phyloP scores from a whole-genome alignment of 1,140 invertebrate genomes.

The Goniozus legneri region DNA sequence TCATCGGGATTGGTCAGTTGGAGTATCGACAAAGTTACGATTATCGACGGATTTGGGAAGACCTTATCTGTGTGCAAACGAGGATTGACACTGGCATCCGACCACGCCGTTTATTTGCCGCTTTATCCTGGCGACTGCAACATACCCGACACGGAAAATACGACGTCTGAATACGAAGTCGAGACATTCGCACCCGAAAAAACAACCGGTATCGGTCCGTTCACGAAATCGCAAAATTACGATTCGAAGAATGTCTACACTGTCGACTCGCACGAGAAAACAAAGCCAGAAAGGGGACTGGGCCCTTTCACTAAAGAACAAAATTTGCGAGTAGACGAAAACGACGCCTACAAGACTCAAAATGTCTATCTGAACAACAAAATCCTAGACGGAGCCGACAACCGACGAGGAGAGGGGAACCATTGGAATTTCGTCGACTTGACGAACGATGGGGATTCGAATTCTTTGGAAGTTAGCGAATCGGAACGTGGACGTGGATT shows the following conservation, averaged over 20 bases:
- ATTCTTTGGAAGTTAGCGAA: conserved; percentile 31
- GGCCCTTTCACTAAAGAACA: conserved; percentile 47
- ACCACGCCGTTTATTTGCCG: conserved; percentile 65
- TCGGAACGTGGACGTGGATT: conserved; percentile 35
- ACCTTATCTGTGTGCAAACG: conserved; percentile 77
- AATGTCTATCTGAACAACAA: background rate
- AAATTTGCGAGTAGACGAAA: conserved; percentile 23
- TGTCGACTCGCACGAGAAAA: conserved; percentile 19
- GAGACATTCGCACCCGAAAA: conserved; percentile 13
- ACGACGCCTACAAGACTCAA: conserved; percentile 2
- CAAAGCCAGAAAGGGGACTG: conserved; percentile 28
- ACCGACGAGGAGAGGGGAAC: conserved; percentile 40
- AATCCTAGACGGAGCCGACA: conserved; percentile 14
- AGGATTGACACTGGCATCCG: conserved; percentile 71
- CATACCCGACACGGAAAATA: conserved; percentile 43
- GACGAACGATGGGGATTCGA: conserved; percentile 39
- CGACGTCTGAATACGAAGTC: conserved; percentile 14
- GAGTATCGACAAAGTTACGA: conserved; percentile 76
- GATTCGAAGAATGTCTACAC: conserved; percentile 27
- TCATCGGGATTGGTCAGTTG: conserved; percentile 77
- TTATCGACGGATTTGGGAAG: conserved; percentile 83
- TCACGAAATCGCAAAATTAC: conserved; percentile 44
- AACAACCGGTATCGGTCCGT: conserved; percentile 28
- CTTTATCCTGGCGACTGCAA: conserved; percentile 76
- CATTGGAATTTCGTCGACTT: conserved; percentile 40